Conservation (phyloP, 1,140 invertebrate genomes). For the Zaprionus nigranus region DNA sequence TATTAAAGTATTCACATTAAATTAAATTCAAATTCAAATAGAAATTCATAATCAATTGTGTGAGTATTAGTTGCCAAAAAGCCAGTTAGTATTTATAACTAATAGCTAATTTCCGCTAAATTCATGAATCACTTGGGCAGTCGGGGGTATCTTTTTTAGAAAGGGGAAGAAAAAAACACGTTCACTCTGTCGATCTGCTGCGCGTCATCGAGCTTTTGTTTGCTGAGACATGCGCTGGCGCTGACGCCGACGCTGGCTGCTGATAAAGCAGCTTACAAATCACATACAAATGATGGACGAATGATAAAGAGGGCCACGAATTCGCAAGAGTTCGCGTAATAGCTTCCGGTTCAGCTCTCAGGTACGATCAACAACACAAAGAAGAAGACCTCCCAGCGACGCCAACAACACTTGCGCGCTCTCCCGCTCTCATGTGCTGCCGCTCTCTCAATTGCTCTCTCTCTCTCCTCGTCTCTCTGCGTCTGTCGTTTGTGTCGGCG, state of each 20-base stretch:
- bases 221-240: constrained; percentile 11
- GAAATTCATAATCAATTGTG: constrained; percentile 1
- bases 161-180: constrained; percentile 41
- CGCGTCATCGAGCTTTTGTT: constrained; percentile 42
- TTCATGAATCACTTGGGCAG: constrained; percentile 50
- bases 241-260: background rate
- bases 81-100: constrained; percentile 31
- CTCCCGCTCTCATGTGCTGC: constrained; percentile 5
- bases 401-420: constrained; percentile 38
- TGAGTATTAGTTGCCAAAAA: constrained; percentile 21
- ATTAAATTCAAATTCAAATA: too few species aligned
- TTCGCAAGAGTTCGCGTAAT: constrained; percentile 61
- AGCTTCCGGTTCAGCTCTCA: constrained; percentile 61
- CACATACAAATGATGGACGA: constrained; percentile 36
- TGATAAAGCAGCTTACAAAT: constrained; percentile 51
- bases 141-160: constrained; percentile 22
- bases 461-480: background rate
- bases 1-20: constrained; percentile 38
- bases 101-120: constrained; percentile 53
- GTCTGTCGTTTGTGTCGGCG: constrained; percentile 3
- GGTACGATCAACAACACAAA: constrained; percentile 33
- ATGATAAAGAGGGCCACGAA: constrained; percentile 46
- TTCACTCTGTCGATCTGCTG: constrained; percentile 10
- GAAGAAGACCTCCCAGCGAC: constrained; percentile 25
- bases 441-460: constrained; percentile 9